Evolutionary conservation across 2,797 vertebrate species (phyloP), one percentile per base, ranked within the genome.

Genomic region (Pelochelys cantorii): DNA sequence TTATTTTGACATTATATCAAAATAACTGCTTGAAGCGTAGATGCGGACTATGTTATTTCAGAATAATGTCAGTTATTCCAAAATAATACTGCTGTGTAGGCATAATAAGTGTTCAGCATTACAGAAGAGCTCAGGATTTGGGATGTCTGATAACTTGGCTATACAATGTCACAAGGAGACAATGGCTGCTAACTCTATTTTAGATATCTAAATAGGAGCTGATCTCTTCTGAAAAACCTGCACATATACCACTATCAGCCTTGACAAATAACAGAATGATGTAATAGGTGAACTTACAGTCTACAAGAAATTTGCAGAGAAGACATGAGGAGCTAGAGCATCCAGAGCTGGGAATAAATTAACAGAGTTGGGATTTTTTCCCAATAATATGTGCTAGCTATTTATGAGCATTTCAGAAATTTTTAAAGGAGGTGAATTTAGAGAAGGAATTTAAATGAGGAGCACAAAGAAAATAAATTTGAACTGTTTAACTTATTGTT

Each of bases 81-180:
- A 48, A 48, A 48, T 48, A 48, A 48, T 48, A 48, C 42, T 48
- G 42, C 7, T 48, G 8, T 48, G 42, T 48, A 48, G 42, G 42
- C 12, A 8, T 27, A 77, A 52, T 52, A 52, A 77, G 37, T 77
- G 74, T 13, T 42, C 42, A 75, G 17, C 15, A 9, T 71, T 37
- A 34, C n/a, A 71, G 65, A 83, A 79, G 92, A 83, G 18, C 27
- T 89, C 86, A 83, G 56, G 89, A 85, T 68, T 15, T 29, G 87
- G 2, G 80, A 25, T 88, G 37, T 77, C 88, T 86, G 79, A 92
- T 92, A 94, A 18, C 27, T 92, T 18, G 6, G 87, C 86, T 54
- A 71, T 83, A 93, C n/a, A 92, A 78, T 81, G 88, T 77, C 34
- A 17, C 77, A 59, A 27, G 59, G 59, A 83, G 59, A 91, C 84